phyloP scores from a whole-genome alignment of 2,888 invertebrate species.

The Tricholauxania praeusta region DNA sequence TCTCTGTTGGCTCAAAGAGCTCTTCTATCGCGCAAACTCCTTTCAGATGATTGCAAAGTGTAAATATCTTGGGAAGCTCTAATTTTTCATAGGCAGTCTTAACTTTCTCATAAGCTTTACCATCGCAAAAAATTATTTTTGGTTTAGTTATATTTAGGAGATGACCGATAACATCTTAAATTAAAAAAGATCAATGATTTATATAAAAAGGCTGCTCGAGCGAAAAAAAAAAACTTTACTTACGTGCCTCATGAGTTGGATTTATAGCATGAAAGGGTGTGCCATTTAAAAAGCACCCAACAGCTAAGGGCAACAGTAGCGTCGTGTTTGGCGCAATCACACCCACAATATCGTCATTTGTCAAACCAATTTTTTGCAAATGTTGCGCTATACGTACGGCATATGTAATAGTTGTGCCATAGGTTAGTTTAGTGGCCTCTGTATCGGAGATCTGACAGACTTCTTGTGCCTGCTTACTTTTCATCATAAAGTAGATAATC shows the following conservation, averaged over 20 bases:
- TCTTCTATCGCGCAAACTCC: too few species aligned
- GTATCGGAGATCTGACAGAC: conserved; percentile 47
- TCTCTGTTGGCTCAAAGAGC: too few species aligned
- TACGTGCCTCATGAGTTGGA: conserved; percentile 47
- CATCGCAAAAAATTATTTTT: conserved; percentile 55
- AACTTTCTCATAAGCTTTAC: conserved; percentile 42
- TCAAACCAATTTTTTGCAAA: conserved; percentile 42
- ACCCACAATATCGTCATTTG: conserved; percentile 51
- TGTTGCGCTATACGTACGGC: conserved; percentile 47
- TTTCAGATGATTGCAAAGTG: conserved; percentile 42
- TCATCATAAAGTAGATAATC: conserved; percentile 27
- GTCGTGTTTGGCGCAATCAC: conserved; percentile 50
- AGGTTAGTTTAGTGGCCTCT: conserved; percentile 46
- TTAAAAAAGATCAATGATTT: not conserved
- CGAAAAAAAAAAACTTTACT: conserved; percentile 2
- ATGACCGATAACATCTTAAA: conserved; percentile 51
- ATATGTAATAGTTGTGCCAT: conserved; percentile 41
- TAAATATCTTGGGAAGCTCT: conserved; percentile 45
- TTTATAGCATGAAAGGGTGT: conserved; percentile 51
- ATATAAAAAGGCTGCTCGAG: too few species aligned
- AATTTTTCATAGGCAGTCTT: conserved; percentile 44
- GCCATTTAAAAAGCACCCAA: conserved; percentile 45
- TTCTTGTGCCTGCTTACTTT: conserved; percentile 24
- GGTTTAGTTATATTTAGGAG: conserved; percentile 51
- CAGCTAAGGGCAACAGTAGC: conserved; percentile 45